Evolutionary conservation across 2,888 invertebrate genomes (phyloP).

Genomic region (Protonemura montana): DNA sequence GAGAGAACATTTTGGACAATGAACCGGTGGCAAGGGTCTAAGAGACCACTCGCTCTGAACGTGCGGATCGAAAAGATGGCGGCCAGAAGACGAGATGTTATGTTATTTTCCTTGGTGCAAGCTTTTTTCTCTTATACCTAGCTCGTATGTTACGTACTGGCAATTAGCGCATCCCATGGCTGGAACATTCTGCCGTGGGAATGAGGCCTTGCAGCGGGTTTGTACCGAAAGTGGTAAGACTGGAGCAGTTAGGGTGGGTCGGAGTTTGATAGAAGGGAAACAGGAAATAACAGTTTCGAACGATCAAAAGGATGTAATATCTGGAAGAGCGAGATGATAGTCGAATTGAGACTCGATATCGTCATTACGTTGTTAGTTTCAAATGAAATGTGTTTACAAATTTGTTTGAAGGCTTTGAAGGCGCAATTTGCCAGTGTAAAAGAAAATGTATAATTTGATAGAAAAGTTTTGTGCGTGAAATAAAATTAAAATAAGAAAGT

Average conservation of each 20-base stretch:
- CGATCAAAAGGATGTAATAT: not conserved
- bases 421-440: too few species aligned
- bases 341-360: not conserved
- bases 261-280: slow-evolving; percentile 4
- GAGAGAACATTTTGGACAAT: not conserved
- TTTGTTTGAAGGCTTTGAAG: not conserved
- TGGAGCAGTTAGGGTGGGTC: not conserved
- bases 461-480: too few species aligned
- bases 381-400: not conserved
- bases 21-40: not conserved
- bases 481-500: not conserved
- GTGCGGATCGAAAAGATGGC: not conserved
- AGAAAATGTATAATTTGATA: too few species aligned
- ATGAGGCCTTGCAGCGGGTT: not conserved
- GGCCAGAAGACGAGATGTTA: not conserved
- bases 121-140: not conserved
- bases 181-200: not conserved
- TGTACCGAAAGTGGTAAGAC: not conserved
- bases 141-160: not conserved
- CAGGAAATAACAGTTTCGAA: not conserved
- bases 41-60: not conserved
- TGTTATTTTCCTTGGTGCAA: not conserved
- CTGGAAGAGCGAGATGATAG: not conserved
- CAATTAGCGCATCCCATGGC: not conserved
- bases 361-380: not conserved